These are phyloP conservation scores for Pogonognathellus flavescens DNA, from an alignment of 1,140 invertebrate genomes.

Conservation along the genomic window DNA sequence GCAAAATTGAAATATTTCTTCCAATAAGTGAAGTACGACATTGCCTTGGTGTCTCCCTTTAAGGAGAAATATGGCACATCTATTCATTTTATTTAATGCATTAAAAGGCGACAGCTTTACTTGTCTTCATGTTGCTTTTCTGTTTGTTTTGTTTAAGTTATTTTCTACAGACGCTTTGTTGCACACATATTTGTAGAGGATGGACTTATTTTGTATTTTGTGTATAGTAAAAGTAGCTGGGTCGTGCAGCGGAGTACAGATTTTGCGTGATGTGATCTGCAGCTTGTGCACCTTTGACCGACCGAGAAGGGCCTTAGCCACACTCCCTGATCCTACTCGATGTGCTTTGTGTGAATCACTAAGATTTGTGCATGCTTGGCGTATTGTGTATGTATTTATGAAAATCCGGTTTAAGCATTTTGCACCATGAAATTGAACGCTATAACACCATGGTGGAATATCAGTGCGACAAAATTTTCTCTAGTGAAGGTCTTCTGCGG, in stretches of 20 bases:
- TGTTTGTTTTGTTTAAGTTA: background rate
- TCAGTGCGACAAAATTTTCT: background rate
- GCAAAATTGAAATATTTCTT: slow-evolving; percentile 24
- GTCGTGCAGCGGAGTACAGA: background rate
- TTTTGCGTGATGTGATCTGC: background rate
- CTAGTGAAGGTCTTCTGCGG: background rate
- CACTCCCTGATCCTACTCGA: background rate
- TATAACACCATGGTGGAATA: background rate
- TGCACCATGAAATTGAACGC: slow-evolving; percentile 2
- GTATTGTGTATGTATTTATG: slow-evolving; percentile 43
- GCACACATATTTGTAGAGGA: background rate
- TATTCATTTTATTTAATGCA: slow-evolving; percentile 35
- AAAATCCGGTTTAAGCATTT: slow-evolving; percentile 40
- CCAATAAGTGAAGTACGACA: background rate
- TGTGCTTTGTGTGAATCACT: slow-evolving; percentile 34
- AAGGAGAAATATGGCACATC: slow-evolving; percentile 28
- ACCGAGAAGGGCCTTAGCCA: background rate
- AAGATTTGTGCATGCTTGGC: slow-evolving; percentile 29
- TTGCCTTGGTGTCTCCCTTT: background rate
- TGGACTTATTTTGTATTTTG: background rate
- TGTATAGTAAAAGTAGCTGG: background rate
- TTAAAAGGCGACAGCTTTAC: slow-evolving; percentile 36
- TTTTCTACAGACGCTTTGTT: background rate
- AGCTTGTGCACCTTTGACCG: slow-evolving; percentile 2
- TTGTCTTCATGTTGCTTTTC: background rate